These are phyloP conservation scores for Camptogramma bilineatum DNA, from an alignment of 2,888 invertebrate genomes.

Conservation along the genomic window DNA sequence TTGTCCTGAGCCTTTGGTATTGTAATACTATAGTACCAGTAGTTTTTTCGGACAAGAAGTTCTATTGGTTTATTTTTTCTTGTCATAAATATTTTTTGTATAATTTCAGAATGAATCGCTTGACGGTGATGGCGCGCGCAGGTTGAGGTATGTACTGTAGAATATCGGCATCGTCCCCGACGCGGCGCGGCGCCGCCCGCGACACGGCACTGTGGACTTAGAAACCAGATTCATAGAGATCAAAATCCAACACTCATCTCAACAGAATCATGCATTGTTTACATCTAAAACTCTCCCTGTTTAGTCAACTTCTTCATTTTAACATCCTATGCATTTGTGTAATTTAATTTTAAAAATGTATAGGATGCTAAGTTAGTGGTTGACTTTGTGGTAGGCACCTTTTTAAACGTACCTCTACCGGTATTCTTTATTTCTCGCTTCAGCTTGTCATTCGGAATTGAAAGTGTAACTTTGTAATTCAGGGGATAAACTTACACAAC, in stretches of 20 bases:
- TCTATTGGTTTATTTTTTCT: too few relatives aligned
- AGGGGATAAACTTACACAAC: background rate
- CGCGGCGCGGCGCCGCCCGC: constrained; percentile 29
- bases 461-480: constrained; percentile 3
- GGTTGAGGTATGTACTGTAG: constrained; percentile 55
- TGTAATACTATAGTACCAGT: too few relatives aligned
- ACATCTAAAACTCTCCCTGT: background rate
- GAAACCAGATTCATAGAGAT: constrained; percentile 30
- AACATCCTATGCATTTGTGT: constrained; percentile 11
- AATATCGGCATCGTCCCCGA: constrained; percentile 32
- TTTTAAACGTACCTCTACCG: constrained; percentile 8
- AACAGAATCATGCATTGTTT: constrained; percentile 8
- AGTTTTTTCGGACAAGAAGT: too few relatives aligned
- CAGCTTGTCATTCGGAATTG: constrained; percentile 16
- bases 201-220: constrained; percentile 36
- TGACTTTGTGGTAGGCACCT: background rate
- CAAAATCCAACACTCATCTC: constrained; percentile 16
- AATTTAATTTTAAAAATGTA: constrained; percentile 2
- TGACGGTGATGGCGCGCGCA: constrained; percentile 56
- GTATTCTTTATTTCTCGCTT: constrained; percentile 25
- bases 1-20: too few relatives aligned
- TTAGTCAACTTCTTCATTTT: constrained; percentile 5
- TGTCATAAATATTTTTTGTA: background rate
- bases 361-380: constrained; percentile 5
- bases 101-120: constrained; percentile 58